A percentile compares a stretch with the other conserved stretches of the same genome.
phyloP scores from a whole-genome alignment of 2,113 vertebrate genomes.

The Notarius quadriscutis region DNA sequence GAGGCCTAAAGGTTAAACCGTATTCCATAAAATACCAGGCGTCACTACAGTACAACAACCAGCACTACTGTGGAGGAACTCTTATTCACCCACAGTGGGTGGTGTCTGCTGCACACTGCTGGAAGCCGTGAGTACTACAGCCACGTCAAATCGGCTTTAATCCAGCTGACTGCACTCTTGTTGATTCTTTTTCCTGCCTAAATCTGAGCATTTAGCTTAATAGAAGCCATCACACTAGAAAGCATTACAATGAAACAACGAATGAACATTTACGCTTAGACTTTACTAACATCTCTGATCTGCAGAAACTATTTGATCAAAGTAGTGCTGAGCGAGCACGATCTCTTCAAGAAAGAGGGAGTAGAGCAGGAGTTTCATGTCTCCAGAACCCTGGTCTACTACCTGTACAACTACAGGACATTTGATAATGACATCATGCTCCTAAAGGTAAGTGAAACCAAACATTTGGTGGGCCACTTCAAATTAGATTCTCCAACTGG shows the following conservation, averaged over 20 bases:
- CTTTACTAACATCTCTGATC: slow-evolving; percentile 9
- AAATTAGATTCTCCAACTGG: not conserved
- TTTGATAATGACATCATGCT: slow-evolving; percentile 78
- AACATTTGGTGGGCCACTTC: not conserved
- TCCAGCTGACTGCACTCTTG: not conserved
- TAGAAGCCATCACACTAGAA: not conserved
- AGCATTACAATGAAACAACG: not conserved
- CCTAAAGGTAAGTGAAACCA: slow-evolving; percentile 65
- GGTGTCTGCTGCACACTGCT: slow-evolving; percentile 78
- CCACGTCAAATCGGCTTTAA: not conserved
- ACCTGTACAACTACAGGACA: slow-evolving; percentile 58
- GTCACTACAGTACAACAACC: slow-evolving; percentile 61
- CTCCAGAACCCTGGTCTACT: slow-evolving; percentile 54
- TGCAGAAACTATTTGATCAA: slow-evolving; percentile 61
- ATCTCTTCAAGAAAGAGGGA: slow-evolving; percentile 50
- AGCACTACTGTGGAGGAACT: slow-evolving; percentile 74
- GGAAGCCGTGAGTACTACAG: slow-evolving; percentile 75
- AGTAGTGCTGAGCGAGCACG: slow-evolving; percentile 70
- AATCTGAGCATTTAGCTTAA: not conserved
- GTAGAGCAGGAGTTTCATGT: slow-evolving; percentile 68
- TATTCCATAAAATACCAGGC: slow-evolving; percentile 71
- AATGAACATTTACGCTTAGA: not conserved
- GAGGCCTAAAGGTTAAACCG: slow-evolving; percentile 62
- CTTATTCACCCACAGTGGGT: slow-evolving; percentile 73
- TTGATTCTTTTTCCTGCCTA: not conserved